A percentile compares a stretch with the other conserved stretches of the same genome.
Conservation (phyloP, 1,140 invertebrate genomes). For the Pachyrhynchus sulphureomaculatus region DNA sequence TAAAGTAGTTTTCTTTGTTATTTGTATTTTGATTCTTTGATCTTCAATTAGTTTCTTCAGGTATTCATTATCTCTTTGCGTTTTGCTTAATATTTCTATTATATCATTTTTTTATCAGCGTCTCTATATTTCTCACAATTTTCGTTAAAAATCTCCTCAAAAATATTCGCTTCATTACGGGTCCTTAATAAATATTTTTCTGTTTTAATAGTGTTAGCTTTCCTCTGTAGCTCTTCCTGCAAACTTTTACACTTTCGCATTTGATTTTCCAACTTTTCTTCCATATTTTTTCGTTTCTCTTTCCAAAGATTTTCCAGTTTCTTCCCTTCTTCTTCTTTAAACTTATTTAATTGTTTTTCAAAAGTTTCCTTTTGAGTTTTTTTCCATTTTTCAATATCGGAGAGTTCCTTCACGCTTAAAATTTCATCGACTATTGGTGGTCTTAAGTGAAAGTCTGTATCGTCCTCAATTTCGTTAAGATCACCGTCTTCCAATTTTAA, state of each 20-base stretch:
- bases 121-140: constrained; percentile 34
- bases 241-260: constrained; percentile 41
- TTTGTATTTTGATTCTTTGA: constrained; percentile 49
- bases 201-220: constrained; percentile 34
- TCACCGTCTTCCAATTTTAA: constrained; percentile 42
- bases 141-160: constrained; percentile 34
- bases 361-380: constrained; percentile 55
- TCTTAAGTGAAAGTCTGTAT: constrained; percentile 47
- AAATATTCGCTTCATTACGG: constrained; percentile 24
- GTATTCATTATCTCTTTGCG: constrained; percentile 52
- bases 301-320: constrained; percentile 24
- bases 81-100: constrained; percentile 37
- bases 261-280: constrained; percentile 52
- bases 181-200: constrained; percentile 34
- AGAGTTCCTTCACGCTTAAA: constrained; percentile 55
- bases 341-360: constrained; percentile 50
- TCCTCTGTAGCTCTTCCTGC: constrained; percentile 35
- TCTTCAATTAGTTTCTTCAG: constrained; percentile 49
- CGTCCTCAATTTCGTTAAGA: constrained; percentile 15
- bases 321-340: constrained; percentile 44
- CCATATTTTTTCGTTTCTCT: constrained; percentile 44
- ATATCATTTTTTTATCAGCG: constrained; percentile 20
- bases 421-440: constrained; percentile 54
- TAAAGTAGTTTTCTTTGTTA: constrained; percentile 50
- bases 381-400: constrained; percentile 59